Conservation (phyloP, 2,797 vertebrate species). For the Onychomys torridus region DNA sequence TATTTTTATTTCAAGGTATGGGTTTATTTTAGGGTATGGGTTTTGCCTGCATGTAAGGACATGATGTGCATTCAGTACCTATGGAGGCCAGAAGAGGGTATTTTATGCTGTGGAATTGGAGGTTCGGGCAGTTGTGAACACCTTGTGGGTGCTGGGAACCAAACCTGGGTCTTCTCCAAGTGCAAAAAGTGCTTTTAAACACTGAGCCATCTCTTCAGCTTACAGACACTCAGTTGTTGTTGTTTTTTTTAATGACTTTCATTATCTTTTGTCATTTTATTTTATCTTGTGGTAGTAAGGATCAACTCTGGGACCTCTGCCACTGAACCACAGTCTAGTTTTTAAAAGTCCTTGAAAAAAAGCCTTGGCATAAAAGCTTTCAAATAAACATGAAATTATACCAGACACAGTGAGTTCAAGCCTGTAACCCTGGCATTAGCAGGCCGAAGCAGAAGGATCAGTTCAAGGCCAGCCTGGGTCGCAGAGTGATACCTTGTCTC, state of each 20-base stretch:
- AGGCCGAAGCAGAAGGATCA: background rate
- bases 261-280: background rate
- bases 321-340: background rate
- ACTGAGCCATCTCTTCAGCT: background rate
- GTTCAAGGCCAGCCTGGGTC: background rate
- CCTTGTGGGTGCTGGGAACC: too few species aligned
- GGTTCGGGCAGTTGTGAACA: background rate
- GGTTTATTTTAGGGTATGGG: background rate
- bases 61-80: background rate
- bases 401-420: background rate
- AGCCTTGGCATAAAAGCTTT: background rate
- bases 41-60: background rate
- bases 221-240: background rate
- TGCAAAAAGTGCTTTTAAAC: background rate
- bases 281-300: background rate
- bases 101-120: too few species aligned
- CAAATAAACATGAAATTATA: background rate
- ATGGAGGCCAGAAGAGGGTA: background rate
- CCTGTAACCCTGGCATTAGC: background rate
- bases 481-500: background rate
- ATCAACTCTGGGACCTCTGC: background rate
- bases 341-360: background rate
- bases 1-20: background rate
- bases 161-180: background rate
- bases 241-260: background rate